Evolutionary conservation across 2,888 invertebrate species (phyloP).

Genomic region (Acronicta psi): DNA sequence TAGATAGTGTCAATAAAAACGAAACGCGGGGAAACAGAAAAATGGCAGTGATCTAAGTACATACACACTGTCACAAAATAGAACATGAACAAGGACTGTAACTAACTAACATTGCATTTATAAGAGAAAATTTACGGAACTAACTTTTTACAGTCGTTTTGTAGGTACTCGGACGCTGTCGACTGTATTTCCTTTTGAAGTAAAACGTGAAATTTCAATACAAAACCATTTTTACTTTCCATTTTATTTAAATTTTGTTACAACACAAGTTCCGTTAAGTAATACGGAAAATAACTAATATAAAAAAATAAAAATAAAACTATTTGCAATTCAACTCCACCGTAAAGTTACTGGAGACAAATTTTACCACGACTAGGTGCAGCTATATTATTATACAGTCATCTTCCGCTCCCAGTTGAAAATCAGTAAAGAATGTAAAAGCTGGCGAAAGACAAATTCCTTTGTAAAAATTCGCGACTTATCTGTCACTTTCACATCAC

Average conservation of each 20-base stretch:
- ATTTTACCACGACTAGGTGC: no score
- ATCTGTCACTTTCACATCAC: constrained; percentile 68
- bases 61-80: constrained; percentile 6
- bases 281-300: no score
- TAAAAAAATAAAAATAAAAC: no score
- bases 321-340: no score
- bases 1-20: neutral
- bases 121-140: constrained; percentile 28
- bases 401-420: constrained; percentile 24
- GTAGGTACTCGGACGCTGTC: constrained; percentile 11
- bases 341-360: no score
- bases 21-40: neutral
- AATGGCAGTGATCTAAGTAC: neutral
- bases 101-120: constrained; percentile 12
- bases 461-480: constrained; percentile 56
- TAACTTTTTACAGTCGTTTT: constrained; percentile 12
- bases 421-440: constrained; percentile 47
- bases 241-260: constrained; percentile 1
- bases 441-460: constrained; percentile 46
- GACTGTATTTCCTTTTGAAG: constrained; percentile 16
- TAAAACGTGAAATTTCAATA: constrained; percentile 8
- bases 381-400: neutral
- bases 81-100: constrained; percentile 18
- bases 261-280: no score
- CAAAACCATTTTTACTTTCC: constrained; percentile 11